A percentile compares a stretch with the other conserved stretches of the same genome.
Conservation (phyloP, 1,140 invertebrate genomes). For the Telenomus remus region DNA sequence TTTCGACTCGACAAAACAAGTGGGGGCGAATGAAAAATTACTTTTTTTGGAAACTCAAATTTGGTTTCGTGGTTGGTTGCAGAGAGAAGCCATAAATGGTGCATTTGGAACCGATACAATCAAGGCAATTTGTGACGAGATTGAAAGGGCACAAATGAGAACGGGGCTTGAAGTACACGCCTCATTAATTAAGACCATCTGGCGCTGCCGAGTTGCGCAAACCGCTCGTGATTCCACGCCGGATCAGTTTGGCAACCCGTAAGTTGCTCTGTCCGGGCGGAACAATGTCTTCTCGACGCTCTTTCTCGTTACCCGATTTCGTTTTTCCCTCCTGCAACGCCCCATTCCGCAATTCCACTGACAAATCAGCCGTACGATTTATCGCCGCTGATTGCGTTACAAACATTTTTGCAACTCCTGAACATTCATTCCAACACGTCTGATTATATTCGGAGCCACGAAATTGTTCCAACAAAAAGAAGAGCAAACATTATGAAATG, state of each 20-base stretch:
- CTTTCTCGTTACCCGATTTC: conserved; percentile 34
- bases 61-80: background rate
- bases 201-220: conserved; percentile 50
- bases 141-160: conserved; percentile 52
- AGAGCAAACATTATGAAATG: background rate
- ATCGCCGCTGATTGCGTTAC: conserved; percentile 28
- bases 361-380: conserved; percentile 45
- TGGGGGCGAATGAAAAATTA: background rate
- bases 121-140: conserved; percentile 35
- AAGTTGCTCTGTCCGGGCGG: conserved; percentile 43
- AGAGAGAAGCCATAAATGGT: conserved; percentile 8
- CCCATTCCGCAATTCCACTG: conserved; percentile 36
- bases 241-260: conserved; percentile 42
- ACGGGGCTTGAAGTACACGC: conserved; percentile 51
- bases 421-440: too few species aligned
- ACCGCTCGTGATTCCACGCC: conserved; percentile 48
- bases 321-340: conserved; percentile 21
- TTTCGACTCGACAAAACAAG: too few species aligned
- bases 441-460: too few species aligned
- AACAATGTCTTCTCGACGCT: conserved; percentile 47
- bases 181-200: conserved; percentile 57
- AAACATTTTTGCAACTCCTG: background rate
- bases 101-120: background rate
- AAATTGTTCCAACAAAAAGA: too few species aligned
- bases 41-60: too few species aligned